Conservation (phyloP, 2,797 vertebrate genomes). For the Lithobates pipiens region DNA sequence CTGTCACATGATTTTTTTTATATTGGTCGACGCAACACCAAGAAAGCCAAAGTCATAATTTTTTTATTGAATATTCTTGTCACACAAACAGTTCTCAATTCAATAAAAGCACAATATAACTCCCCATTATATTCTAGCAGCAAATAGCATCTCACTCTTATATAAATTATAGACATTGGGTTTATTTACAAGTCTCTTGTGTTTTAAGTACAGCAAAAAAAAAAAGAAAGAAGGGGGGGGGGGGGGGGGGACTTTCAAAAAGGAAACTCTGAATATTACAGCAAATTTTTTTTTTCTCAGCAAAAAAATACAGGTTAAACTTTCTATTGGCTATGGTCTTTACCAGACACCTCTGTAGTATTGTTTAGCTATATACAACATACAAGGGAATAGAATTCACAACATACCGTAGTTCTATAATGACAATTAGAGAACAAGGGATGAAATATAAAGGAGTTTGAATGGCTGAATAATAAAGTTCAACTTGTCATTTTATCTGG, state of each 20-base stretch:
- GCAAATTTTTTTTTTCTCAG: conserved; percentile 62
- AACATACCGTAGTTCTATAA: conserved; percentile 71
- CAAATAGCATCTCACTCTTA: conserved; percentile 67
- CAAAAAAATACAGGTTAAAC: conserved; percentile 74
- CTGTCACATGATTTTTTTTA: neutral
- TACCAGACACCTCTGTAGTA: conserved; percentile 75
- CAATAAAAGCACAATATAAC: conserved; percentile 70
- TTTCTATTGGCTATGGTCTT: conserved; percentile 75
- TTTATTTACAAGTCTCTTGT: conserved; percentile 73
- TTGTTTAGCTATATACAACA: conserved; percentile 76
- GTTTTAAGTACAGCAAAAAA: conserved; percentile 72
- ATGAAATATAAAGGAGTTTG: conserved; percentile 67
- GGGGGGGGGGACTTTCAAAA: conserved; percentile 43
- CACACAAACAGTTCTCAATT: conserved; percentile 72
- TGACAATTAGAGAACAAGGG: conserved; percentile 72
- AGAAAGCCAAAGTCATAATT: conserved; percentile 6
- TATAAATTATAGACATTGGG: conserved; percentile 70
- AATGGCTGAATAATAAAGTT: neutral
- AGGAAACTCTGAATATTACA: conserved; percentile 74
- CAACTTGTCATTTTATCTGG: neutral
- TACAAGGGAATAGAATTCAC: conserved; percentile 77
- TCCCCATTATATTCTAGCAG: conserved; percentile 67
- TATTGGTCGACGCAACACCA: neutral
- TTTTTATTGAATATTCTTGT: conserved; percentile 75
- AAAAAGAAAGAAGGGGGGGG: conserved; percentile 62